Percentiles rank a stretch among this genome's conserved stretches.
Evolutionary conservation across 2,113 vertebrate genomes (phyloP).

Genomic region (Elephas maximus): DNA sequence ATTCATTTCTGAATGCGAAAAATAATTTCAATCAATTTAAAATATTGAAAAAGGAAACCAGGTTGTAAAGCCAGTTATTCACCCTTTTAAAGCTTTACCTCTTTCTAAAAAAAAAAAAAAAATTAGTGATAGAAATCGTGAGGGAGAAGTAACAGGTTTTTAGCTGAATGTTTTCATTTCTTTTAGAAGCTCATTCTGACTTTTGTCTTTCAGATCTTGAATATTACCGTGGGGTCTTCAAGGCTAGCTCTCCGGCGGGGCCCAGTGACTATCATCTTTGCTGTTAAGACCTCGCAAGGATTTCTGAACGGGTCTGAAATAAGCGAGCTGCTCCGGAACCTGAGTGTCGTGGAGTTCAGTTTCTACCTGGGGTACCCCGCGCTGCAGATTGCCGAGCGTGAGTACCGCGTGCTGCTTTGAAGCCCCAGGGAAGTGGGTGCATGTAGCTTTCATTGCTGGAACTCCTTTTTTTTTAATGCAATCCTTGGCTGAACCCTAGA

Average conservation of each 20-base stretch:
- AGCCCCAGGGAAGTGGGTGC: fast-evolving
- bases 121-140: fast-evolving
- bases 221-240: conserved; percentile 91
- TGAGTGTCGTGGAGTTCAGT: conserved; percentile 97
- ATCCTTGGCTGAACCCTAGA: background rate
- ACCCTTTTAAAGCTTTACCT: conserved; percentile 33
- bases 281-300: conserved; percentile 86
- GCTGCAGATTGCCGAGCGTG: conserved; percentile 98
- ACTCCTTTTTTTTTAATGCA: background rate
- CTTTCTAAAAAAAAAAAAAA: background rate
- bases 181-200: background rate
- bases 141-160: background rate
- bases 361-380: conserved; percentile 98
- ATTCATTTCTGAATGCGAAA: conserved; percentile 18
- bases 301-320: conserved; percentile 94
- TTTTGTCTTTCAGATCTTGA: conserved; percentile 92
- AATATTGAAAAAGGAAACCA: background rate
- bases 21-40: background rate
- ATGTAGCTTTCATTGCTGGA: background rate
- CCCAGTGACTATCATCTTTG: conserved; percentile 94
- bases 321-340: conserved; percentile 93
- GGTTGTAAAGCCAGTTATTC: background rate
- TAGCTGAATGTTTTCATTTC: background rate
- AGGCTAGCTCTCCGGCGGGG: conserved; percentile 84
- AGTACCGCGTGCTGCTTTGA: conserved; percentile 83